A percentile compares a stretch with the other conserved stretches of the same genome.
Conservation (phyloP, 2,888 invertebrate genomes). For the Catonia carolina region DNA sequence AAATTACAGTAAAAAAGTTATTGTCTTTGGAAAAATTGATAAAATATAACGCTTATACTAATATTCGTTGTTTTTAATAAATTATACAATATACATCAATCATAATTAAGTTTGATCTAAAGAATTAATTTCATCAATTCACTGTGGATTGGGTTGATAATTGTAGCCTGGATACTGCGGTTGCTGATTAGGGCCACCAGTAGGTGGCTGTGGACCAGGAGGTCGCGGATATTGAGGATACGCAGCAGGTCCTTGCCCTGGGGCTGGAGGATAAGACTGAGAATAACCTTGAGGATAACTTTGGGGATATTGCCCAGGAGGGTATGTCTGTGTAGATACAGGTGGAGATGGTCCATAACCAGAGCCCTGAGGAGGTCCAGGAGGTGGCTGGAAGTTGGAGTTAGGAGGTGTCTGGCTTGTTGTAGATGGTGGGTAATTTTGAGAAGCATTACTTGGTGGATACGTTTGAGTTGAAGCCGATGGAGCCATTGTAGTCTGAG, state of each 20-base stretch:
- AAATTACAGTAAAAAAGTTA: no score
- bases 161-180: constrained; percentile 56
- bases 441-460: constrained; percentile 49
- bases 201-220: constrained; percentile 42
- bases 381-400: constrained; percentile 51
- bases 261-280: constrained; percentile 47
- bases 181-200: constrained; percentile 48
- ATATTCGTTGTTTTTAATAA: no score
- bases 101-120: no score
- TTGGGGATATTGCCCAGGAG: constrained; percentile 53
- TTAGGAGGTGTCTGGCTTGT: constrained; percentile 58
- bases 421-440: constrained; percentile 38
- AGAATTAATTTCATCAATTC: constrained; percentile 37
- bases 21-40: no score
- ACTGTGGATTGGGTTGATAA: constrained; percentile 71
- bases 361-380: constrained; percentile 46
- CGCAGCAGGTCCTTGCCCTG: constrained; percentile 46
- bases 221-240: constrained; percentile 41
- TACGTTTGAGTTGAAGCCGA: constrained; percentile 51
- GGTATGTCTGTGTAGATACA: constrained; percentile 58
- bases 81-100: no score
- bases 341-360: constrained; percentile 48
- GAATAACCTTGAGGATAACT: constrained; percentile 54
- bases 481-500: constrained; percentile 44
- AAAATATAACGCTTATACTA: no score